These are phyloP conservation scores for Ascaphus truei DNA, from an alignment of 2,113 vertebrate species.

Conservation along the genomic window DNA sequence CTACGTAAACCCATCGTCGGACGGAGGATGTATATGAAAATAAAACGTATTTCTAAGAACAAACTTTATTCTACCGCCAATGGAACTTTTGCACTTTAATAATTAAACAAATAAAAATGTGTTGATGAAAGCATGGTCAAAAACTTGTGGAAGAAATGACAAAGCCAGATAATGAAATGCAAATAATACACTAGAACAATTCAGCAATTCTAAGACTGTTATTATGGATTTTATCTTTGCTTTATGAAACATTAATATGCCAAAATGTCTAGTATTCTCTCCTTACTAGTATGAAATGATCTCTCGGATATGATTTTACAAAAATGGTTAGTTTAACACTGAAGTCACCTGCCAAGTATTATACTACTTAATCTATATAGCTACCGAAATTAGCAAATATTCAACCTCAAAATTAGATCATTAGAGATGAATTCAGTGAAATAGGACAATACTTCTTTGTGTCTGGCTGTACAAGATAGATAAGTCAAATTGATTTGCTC, in stretches of 20 bases:
- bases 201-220: neutral
- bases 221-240: neutral
- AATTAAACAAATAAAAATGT: neutral
- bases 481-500: slow-evolving; percentile 37
- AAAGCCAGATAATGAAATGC: neutral
- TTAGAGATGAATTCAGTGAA: slow-evolving; percentile 18
- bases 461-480: neutral
- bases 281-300: neutral
- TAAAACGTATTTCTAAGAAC: no score
- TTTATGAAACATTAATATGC: neutral
- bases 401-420: slow-evolving; percentile 35
- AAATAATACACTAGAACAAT: neutral
- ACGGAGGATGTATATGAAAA: no score
- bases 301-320: slow-evolving; percentile 3
- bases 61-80: neutral
- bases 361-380: slow-evolving; percentile 17
- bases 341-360: slow-evolving; percentile 11
- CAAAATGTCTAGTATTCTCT: neutral
- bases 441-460: neutral
- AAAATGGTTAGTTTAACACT: slow-evolving; percentile 33
- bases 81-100: neutral
- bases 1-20: no score
- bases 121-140: neutral
- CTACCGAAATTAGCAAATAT: slow-evolving; percentile 37
- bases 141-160: neutral